A percentile compares a stretch with the other conserved stretches of the same genome.
Evolutionary conservation across 2,113 vertebrate genomes (phyloP).

Genomic region (Odocoileus hemionus): DNA sequence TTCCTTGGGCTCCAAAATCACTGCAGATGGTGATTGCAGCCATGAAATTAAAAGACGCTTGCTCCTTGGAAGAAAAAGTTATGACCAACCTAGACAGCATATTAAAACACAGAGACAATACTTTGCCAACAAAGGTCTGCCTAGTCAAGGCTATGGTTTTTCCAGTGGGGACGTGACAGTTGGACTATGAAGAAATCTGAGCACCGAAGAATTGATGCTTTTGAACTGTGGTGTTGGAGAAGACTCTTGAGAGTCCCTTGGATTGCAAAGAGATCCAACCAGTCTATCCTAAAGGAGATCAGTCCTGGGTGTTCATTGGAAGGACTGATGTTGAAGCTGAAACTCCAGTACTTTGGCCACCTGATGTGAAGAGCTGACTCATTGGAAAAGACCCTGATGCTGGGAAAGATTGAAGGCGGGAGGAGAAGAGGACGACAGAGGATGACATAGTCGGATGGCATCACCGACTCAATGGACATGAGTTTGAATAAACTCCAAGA

Average conservation of each 20-base stretch:
- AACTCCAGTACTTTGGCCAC: background rate
- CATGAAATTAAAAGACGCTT: background rate
- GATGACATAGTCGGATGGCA: background rate
- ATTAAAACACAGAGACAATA: background rate
- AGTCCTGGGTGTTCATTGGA: background rate
- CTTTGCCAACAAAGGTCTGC: background rate
- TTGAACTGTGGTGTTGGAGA: background rate
- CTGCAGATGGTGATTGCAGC: background rate
- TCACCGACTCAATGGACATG: background rate
- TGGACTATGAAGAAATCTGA: background rate
- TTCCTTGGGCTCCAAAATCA: background rate
- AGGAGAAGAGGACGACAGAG: background rate
- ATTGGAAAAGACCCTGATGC: background rate
- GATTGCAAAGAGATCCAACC: background rate
- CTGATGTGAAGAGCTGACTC: background rate
- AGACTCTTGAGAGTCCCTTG: background rate
- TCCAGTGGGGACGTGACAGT: background rate
- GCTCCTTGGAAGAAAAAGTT: background rate
- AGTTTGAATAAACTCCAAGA: background rate
- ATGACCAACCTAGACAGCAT: background rate
- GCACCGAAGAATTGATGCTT: fast-evolving
- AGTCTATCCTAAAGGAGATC: background rate
- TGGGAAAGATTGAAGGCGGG: background rate
- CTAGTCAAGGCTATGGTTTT: background rate
- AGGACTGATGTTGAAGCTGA: background rate